A percentile compares a stretch with the other conserved stretches of the same genome.
These are phyloP conservation scores for Sisor rabdophorus DNA, from an alignment of 2,113 vertebrate species.

Conservation along the genomic window DNA sequence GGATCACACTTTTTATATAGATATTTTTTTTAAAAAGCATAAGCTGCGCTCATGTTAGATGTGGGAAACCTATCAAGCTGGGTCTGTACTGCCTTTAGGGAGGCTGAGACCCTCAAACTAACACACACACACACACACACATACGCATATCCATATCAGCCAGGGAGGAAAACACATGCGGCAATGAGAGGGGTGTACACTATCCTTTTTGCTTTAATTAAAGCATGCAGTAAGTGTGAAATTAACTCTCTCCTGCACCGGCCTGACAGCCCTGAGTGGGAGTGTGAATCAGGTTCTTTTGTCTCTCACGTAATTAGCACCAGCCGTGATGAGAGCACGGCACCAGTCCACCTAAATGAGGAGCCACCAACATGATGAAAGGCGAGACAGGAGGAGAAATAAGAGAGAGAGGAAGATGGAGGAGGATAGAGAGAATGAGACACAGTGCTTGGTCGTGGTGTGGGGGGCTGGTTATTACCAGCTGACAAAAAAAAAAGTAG, in stretches of 20 bases:
- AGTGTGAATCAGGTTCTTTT: conserved; percentile 71
- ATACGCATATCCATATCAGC: conserved; percentile 31
- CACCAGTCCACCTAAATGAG: conserved; percentile 43
- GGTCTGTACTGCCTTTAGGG: conserved; percentile 30
- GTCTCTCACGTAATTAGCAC: conserved; percentile 73
- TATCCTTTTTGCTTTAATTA: conserved; percentile 70
- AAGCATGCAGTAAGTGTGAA: conserved; percentile 80
- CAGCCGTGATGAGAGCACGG: conserved; percentile 58
- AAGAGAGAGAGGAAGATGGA: conserved; percentile 27
- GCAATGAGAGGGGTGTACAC: conserved; percentile 51
- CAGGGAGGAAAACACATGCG: conserved; percentile 27
- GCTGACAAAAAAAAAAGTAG: conserved; percentile 48
- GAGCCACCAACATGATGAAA: conserved; percentile 46
- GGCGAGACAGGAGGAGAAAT: conserved; percentile 31
- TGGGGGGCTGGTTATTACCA: conserved; percentile 54
- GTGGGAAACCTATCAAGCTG: conserved; percentile 6
- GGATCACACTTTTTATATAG: conserved; percentile 1
- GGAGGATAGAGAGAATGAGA: conserved; percentile 39
- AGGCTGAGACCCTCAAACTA: conserved; percentile 15
- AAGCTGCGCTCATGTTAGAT: conserved; percentile 16
- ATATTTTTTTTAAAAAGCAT: neutral
- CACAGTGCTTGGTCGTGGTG: neutral
- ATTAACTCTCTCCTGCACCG: conserved; percentile 76
- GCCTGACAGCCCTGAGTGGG: conserved; percentile 73
- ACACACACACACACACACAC: conserved; percentile 25